Evolutionary conservation across 2,888 invertebrate genomes (phyloP), one percentile per base, ranked within the genome.

Genomic region (Scaptomyza reducta): DNA sequence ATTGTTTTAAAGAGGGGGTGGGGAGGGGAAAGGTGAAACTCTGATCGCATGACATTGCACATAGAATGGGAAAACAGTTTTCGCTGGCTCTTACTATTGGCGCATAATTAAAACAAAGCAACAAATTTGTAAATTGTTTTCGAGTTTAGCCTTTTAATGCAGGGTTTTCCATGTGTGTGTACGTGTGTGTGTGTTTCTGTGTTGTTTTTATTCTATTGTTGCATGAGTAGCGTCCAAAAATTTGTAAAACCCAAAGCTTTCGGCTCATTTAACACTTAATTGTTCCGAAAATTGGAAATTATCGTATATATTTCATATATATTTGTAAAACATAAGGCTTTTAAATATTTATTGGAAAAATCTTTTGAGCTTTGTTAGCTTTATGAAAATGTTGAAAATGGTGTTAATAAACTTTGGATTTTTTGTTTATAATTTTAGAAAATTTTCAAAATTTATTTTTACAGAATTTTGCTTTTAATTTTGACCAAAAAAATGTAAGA

Each of bases 61-160:
- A 50, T 25, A 9, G 25, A 27, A 53, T 46, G 41, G 14, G 14
- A 18, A 35, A 35, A 49, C 56, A 25, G 50, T 11, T 13, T 42
- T 18, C 7, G 40, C 22, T 50, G 6, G 6, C 31, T 40, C 44
- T 38, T 29, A 22, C 45, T 25, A 60, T 63, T 41, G 59, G 22
- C 18, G 16, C 49, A 49, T 61, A 64, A 64, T 74, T 74, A 45
- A 58, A 69, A 73, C 68, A 68, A 54, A 68, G 60, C 58, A 58
- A 47, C 47, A 62, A 70, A 51, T 54, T 63, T 57, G 18, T 25
- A 55, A 51, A 55, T 63, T 53, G 25, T 41, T 47, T 70, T 38
- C 18, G 31, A 54, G 10, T 29, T 55, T 57, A 18, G n/a, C n/a
- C n/a, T n/a, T n/a, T n/a, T n/a, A n/a, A n/a, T n/a, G n/a, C 16